These are phyloP conservation scores for Cheiracanthium punctorium DNA, from an alignment of 2,888 invertebrate genomes.

Conservation along the genomic window DNA sequence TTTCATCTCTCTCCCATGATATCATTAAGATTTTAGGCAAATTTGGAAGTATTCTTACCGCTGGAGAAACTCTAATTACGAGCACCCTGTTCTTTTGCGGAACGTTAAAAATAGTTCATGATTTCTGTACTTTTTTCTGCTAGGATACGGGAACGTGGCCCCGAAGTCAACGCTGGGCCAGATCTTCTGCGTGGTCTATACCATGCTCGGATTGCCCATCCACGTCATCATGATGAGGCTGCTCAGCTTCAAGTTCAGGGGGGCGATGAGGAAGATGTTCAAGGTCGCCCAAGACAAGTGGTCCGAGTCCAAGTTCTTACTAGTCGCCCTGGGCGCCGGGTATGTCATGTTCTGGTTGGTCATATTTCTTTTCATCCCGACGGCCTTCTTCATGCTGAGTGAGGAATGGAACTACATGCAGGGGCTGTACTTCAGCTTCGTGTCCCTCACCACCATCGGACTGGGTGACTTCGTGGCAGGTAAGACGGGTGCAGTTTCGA, in stretches of 20 bases:
- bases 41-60: too few species aligned
- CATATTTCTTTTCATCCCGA: conserved; percentile 16
- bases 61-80: too few species aligned
- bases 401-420: conserved; percentile 27
- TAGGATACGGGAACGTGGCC: conserved; percentile 48
- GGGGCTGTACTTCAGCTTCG: conserved; percentile 26
- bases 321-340: neutral
- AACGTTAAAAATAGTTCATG: too few species aligned
- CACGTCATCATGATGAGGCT: conserved; percentile 22
- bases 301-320: neutral
- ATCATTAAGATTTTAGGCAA: too few species aligned
- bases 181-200: conserved; percentile 22
- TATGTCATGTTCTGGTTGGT: neutral
- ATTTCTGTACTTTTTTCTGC: too few species aligned
- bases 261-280: neutral
- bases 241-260: conserved; percentile 19
- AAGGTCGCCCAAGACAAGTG: neutral
- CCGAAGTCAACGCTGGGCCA: conserved; percentile 1
- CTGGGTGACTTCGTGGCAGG: conserved; percentile 51
- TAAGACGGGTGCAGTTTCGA: too few species aligned
- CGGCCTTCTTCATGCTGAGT: neutral
- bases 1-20: too few species aligned
- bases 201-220: conserved; percentile 30
- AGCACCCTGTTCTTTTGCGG: too few species aligned
- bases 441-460: conserved; percentile 40